Evolutionary conservation across 2,797 vertebrate genomes (phyloP).

Genomic region (Notoglanidium macrostoma): DNA sequence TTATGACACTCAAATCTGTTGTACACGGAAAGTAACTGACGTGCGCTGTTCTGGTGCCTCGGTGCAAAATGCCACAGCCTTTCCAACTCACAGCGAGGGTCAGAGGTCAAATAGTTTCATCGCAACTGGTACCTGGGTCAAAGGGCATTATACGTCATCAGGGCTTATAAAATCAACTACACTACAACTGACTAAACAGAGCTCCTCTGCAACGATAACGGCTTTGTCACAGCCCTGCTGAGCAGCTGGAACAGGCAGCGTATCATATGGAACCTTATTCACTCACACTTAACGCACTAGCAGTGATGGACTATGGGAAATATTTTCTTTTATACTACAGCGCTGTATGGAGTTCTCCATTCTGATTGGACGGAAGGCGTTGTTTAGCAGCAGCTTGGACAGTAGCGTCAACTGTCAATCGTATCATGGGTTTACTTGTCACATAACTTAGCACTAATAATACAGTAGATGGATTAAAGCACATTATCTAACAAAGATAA

Average conservation of each 20-base stretch:
- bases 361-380: background rate
- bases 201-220: background rate
- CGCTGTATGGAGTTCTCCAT: background rate
- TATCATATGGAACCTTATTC: conserved; percentile 54
- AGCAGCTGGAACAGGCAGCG: conserved; percentile 29
- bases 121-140: conserved; percentile 60
- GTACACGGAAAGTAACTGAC: background rate
- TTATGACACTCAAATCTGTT: background rate
- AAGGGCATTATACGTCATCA: conserved; percentile 47
- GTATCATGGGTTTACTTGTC: background rate
- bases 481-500: background rate
- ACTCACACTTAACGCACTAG: background rate
- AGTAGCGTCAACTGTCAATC: background rate
- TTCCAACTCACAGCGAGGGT: conserved; percentile 55
- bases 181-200: conserved; percentile 49
- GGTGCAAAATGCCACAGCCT: conserved; percentile 61
- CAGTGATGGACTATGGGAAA: background rate
- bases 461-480: background rate
- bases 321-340: background rate
- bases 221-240: conserved; percentile 15
- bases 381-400: background rate
- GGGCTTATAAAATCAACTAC: conserved; percentile 50
- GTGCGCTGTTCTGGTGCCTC: background rate
- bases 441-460: background rate
- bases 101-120: conserved; percentile 67